Conservation (phyloP, 2,797 vertebrate genomes). For the Steatocranus sp. region DNA sequence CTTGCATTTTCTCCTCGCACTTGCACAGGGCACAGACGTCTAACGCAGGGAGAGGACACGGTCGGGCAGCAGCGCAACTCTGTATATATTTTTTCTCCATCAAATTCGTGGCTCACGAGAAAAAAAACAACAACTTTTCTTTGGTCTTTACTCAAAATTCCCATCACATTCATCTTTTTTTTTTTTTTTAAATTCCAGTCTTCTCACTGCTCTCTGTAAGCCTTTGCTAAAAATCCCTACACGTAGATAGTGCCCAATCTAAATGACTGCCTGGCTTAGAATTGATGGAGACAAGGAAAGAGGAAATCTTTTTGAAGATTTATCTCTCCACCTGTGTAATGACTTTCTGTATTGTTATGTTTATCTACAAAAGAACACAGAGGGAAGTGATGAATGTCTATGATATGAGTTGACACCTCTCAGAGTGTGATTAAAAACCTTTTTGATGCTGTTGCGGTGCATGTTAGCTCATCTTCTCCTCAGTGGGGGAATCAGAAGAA, state of each 20-base stretch:
- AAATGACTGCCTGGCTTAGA: conserved; percentile 6
- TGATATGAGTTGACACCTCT: conserved; percentile 10
- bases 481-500: background rate
- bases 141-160: background rate
- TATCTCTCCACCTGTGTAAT: conserved; percentile 35
- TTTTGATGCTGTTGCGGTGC: background rate
- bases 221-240: background rate
- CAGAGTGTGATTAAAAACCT: conserved; percentile 31
- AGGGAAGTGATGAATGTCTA: conserved; percentile 29
- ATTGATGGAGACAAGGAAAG: background rate
- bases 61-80: background rate
- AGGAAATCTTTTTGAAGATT: conserved; percentile 6
- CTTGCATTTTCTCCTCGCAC: conserved; percentile 1
- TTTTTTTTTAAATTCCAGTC: background rate
- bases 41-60: background rate
- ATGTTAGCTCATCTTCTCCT: background rate
- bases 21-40: background rate
- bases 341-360: conserved; percentile 28
- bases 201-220: background rate
- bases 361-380: conserved; percentile 36
- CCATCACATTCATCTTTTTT: background rate
- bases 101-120: background rate
- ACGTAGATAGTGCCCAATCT: conserved; percentile 1
- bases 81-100: background rate
- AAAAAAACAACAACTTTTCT: background rate